phyloP scores from a whole-genome alignment of 2,888 invertebrate genomes.

The Seira musarum region DNA sequence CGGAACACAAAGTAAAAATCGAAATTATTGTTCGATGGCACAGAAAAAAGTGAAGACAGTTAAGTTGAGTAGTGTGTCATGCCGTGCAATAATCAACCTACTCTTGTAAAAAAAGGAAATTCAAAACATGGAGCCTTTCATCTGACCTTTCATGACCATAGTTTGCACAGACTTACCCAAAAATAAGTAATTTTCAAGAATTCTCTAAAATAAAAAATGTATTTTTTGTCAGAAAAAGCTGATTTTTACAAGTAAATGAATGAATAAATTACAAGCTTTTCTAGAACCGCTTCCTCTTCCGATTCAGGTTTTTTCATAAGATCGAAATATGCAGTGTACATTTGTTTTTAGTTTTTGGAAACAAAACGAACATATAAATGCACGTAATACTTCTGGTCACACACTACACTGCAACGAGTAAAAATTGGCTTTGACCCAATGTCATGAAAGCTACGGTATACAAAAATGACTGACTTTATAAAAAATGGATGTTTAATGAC shows the following conservation, averaged over 20 bases:
- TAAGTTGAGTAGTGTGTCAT: neutral
- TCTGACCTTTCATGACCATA: neutral
- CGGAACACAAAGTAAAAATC: neutral
- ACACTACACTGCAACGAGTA: too few species aligned
- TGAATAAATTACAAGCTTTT: neutral
- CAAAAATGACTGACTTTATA: neutral
- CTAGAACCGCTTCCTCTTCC: neutral
- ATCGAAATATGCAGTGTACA: neutral
- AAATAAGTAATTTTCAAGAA: neutral
- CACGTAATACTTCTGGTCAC: too few species aligned
- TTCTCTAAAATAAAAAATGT: too few species aligned
- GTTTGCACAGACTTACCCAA: neutral
- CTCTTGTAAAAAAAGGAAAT: conserved; percentile 22
- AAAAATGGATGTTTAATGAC: neutral
- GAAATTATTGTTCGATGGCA: too few species aligned
- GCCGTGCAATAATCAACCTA: conserved; percentile 41
- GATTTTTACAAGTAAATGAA: neutral
- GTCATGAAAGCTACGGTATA: neutral
- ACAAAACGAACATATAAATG: neutral
- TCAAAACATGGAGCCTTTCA: neutral
- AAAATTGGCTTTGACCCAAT: conserved; percentile 34
- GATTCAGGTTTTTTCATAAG: neutral
- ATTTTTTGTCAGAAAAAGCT: conserved; percentile 16
- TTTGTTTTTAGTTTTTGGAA: too few species aligned
- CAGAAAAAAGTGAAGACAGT: conserved; percentile 30